phyloP scores from a whole-genome alignment of 1,140 invertebrate genomes.

The Luehdorfia chinensis region DNA sequence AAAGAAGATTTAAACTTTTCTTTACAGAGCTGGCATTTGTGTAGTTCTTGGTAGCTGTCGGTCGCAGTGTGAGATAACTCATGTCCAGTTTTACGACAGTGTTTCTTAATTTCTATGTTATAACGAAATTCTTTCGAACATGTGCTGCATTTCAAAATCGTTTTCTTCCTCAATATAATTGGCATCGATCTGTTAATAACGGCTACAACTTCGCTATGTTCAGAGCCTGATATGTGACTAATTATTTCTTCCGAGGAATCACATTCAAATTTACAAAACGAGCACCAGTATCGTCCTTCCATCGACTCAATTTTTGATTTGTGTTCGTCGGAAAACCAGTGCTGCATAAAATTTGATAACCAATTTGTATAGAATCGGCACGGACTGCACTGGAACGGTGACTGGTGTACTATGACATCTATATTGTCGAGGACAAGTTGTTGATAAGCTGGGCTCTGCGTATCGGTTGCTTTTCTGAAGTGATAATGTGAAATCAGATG shows the following conservation, averaged over 20 bases:
- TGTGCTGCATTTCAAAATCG: conserved; percentile 78
- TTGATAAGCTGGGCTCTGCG: conserved; percentile 72
- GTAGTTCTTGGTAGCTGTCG: conserved; percentile 81
- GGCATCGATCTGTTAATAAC: conserved; percentile 88
- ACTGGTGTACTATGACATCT: conserved; percentile 84
- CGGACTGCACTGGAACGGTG: conserved; percentile 89
- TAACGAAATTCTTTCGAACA: conserved; percentile 82
- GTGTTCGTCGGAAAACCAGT: conserved; percentile 85
- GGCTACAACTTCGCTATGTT: conserved; percentile 84
- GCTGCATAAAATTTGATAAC: conserved; percentile 83
- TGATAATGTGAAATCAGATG: conserved; percentile 91
- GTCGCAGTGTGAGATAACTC: conserved; percentile 72
- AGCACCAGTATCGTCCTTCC: conserved; percentile 84
- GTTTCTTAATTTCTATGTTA: conserved; percentile 83
- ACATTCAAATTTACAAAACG: conserved; percentile 85
- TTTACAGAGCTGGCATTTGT: conserved; percentile 79
- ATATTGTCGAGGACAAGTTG: conserved; percentile 86
- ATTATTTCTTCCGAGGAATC: conserved; percentile 82
- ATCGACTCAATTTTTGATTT: conserved; percentile 67
- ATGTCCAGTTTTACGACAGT: conserved; percentile 78
- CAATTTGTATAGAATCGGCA: conserved; percentile 92
- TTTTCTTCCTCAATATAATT: conserved; percentile 85
- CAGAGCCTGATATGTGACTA: conserved; percentile 81
- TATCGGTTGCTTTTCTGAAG: conserved; percentile 81
- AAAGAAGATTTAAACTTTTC: conserved; percentile 79